Evolutionary conservation across 2,113 vertebrate species (phyloP).

Genomic region (Brachyhypopomus occidentalis): DNA sequence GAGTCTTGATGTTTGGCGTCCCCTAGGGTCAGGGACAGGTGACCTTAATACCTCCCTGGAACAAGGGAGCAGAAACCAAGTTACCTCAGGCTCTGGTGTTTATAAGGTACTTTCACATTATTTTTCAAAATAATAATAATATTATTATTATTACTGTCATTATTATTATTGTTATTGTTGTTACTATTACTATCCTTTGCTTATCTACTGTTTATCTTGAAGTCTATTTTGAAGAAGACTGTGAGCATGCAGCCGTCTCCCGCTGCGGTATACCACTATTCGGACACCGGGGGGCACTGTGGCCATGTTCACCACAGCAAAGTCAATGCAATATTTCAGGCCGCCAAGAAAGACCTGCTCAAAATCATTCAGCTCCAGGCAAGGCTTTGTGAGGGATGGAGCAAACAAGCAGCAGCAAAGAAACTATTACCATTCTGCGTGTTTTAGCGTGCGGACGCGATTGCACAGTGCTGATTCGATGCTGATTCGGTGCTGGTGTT

Average conservation of each 20-base stretch:
- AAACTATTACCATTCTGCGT: background rate
- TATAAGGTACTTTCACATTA: conserved; percentile 70
- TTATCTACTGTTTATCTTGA: conserved; percentile 24
- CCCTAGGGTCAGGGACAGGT: conserved; percentile 55
- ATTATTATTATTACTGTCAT: no score
- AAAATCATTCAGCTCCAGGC: conserved; percentile 86
- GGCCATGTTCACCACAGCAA: conserved; percentile 70
- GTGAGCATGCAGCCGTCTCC: conserved; percentile 80
- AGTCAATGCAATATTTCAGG: conserved; percentile 81
- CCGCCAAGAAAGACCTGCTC: conserved; percentile 89
- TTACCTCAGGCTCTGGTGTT: conserved; percentile 48
- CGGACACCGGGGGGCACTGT: conserved; percentile 60
- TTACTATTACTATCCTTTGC: background rate
- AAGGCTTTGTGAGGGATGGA: conserved; percentile 2
- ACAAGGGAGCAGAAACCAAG: conserved; percentile 66
- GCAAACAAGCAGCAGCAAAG: background rate
- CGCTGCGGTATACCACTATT: conserved; percentile 79
- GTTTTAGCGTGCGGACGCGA: background rate
- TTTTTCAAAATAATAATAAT: background rate
- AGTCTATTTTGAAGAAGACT: conserved; percentile 85
- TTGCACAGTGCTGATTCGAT: background rate
- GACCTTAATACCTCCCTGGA: conserved; percentile 76
- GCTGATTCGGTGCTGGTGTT: conserved; percentile 18
- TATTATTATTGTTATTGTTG: background rate
- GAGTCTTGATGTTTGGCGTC: conserved; percentile 19